These are phyloP conservation scores for Andrena haemorrhoa DNA, from an alignment of 2,888 invertebrate species.

Conservation along the genomic window DNA sequence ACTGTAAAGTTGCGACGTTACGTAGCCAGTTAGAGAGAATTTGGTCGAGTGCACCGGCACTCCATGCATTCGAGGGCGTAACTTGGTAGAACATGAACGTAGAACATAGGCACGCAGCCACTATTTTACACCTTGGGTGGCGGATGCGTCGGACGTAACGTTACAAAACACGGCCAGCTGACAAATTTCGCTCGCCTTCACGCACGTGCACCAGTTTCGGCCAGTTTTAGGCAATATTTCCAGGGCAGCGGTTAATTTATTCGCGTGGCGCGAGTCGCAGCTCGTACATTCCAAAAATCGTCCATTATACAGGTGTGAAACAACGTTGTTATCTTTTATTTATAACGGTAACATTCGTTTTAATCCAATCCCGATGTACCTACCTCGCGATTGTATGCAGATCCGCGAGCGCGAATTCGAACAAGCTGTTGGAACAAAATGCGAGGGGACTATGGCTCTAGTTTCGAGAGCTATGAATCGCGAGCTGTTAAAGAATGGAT, in stretches of 20 bases:
- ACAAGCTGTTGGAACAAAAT: not conserved
- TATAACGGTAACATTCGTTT: not conserved
- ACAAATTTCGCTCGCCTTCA: constrained; percentile 58
- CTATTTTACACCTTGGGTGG: constrained; percentile 61
- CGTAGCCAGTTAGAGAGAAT: constrained; percentile 32
- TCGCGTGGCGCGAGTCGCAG: not conserved
- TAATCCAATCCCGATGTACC: not conserved
- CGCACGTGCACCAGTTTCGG: constrained; percentile 13
- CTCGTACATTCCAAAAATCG: not conserved
- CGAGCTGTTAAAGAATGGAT: not conserved
- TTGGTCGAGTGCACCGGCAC: not conserved
- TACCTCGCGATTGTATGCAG: not conserved
- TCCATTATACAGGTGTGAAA: not conserved
- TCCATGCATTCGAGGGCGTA: constrained; percentile 15
- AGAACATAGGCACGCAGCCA: constrained; percentile 28
- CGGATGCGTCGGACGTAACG: constrained; percentile 61
- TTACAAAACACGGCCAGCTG: constrained; percentile 49
- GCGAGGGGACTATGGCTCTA: too few species aligned
- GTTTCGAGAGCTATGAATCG: not conserved
- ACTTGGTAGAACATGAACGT: constrained; percentile 9
- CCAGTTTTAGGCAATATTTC: constrained; percentile 31
- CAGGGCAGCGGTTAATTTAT: constrained; percentile 7
- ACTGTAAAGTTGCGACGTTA: constrained; percentile 14
- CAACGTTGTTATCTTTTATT: not conserved
- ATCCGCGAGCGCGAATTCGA: not conserved